A percentile compares a stretch with the other conserved stretches of the same genome.
phyloP scores from a whole-genome alignment of 1,140 invertebrate genomes.

The Brachionus rubens region DNA sequence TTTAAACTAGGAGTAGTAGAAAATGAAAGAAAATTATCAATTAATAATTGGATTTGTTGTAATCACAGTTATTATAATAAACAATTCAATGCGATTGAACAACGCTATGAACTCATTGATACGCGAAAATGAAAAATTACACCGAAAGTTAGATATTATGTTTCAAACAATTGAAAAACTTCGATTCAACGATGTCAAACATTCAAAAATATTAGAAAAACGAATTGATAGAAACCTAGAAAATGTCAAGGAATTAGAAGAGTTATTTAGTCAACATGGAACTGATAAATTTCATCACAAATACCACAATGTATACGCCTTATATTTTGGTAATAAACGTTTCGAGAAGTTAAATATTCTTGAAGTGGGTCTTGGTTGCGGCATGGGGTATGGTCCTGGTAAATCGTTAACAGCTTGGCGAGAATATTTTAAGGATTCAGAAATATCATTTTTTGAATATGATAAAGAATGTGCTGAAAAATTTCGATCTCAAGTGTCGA shows the following conservation, averaged over 20 bases:
- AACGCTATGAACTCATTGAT: too few species aligned
- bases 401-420: background rate
- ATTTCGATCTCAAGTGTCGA: background rate
- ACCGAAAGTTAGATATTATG: too few species aligned
- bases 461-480: constrained; percentile 9
- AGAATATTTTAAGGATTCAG: background rate
- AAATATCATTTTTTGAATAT: constrained; percentile 28
- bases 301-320: constrained; percentile 7
- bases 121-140: too few species aligned
- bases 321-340: background rate
- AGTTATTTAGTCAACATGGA: background rate
- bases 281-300: background rate
- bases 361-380: constrained; percentile 16
- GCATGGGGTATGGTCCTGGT: constrained; percentile 5
- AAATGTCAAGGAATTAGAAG: background rate
- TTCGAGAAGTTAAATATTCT: background rate
- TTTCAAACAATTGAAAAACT: too few species aligned
- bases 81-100: too few species aligned
- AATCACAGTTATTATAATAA: too few species aligned
- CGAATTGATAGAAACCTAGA: too few species aligned
- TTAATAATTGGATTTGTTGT: too few species aligned
- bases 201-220: too few species aligned
- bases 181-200: too few species aligned
- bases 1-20: too few species aligned
- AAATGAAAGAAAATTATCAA: too few species aligned